These are phyloP conservation scores for Drosophila kuntzei DNA, from an alignment of 2,888 invertebrate species.

Conservation along the genomic window DNA sequence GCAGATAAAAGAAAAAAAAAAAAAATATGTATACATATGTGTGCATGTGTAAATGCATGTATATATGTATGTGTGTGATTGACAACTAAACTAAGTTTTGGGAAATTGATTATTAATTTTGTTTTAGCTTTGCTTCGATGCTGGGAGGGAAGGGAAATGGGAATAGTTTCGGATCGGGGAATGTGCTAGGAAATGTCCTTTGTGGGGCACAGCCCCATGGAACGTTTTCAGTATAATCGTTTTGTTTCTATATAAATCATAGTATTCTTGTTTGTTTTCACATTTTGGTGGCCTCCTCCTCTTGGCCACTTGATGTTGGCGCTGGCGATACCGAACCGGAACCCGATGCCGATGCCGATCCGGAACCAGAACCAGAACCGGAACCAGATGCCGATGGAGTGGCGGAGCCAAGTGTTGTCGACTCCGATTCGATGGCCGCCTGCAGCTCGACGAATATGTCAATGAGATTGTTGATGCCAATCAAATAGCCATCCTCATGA, in stretches of 20 bases:
- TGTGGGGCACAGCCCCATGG: constrained; percentile 57
- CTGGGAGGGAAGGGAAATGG: not conserved
- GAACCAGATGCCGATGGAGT: constrained; percentile 11
- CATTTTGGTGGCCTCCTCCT: constrained; percentile 45
- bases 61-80: constrained; percentile 18
- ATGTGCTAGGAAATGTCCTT: constrained; percentile 61
- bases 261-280: constrained; percentile 24
- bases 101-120: constrained; percentile 34
- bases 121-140: constrained; percentile 13
- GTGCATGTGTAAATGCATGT: constrained; percentile 9
- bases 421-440: constrained; percentile 55
- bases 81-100: constrained; percentile 42
- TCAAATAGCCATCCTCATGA: constrained; percentile 98
- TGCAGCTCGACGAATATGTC: constrained; percentile 89
- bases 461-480: constrained; percentile 95
- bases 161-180: constrained; percentile 25
- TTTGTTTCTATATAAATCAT: constrained; percentile 24
- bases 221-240: constrained; percentile 57
- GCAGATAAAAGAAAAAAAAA: constrained; percentile 36
- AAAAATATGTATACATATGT: constrained; percentile 23
- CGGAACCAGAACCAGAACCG: constrained; percentile 25
- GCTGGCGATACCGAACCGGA: constrained; percentile 54
- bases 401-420: constrained; percentile 5
- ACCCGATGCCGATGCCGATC: constrained; percentile 28
- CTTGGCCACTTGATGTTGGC: constrained; percentile 44